Evolutionary conservation across 2,113 vertebrate species (phyloP), one percentile per base, ranked within the genome.

Genomic region (Athene cunicularia): DNA sequence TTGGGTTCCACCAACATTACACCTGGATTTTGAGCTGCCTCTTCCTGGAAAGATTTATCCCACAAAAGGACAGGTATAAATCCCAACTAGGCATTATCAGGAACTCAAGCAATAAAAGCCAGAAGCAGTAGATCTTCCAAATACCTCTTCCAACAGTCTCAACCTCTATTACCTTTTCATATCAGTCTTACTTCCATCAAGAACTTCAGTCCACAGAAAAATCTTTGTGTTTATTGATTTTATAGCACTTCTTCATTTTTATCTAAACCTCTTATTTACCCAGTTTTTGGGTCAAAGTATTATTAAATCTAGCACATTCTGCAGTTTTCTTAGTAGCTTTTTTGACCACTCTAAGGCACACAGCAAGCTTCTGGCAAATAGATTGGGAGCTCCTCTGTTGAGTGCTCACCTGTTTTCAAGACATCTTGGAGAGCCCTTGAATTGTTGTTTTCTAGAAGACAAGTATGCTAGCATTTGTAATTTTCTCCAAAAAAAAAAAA

Each of bases 371-470:
- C 76, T 89, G 60, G 28, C 32, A 67, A 84, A 50, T 24, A 62
- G 30, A 27, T 2, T 68, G 55, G 37, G n/a, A 93, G 12, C 28
- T 62, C 5, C 32, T 5, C 20, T 70, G 24, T 28, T 45, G 67
- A 71, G 45, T 47, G 67, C 35, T 88, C 86, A 94, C n/a, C 68
- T 94, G 83, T 89, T 93, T 91, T 94, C 76, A 89, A 86, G 80
- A 77, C 13, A 56, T 37, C 14, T 70, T 26, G 7, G 52, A 67
- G 55, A 77, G 15, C n/a, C 27, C 53, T 93, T 90, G 41, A 77
- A 73, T 41, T 74, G 2, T 41, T 55, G 2, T 53, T 91, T 83
- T 86, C 37, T 71, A 39, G 84, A 94, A 68, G 41, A 49, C 6
- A 70, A 89, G 20, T 59, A 37, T 59, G 26, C 20, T 39, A 91